Base-by-base conservation (phyloP, 2,797 vertebrate genomes). In the Bucorvus abyssinicus region DNA sequence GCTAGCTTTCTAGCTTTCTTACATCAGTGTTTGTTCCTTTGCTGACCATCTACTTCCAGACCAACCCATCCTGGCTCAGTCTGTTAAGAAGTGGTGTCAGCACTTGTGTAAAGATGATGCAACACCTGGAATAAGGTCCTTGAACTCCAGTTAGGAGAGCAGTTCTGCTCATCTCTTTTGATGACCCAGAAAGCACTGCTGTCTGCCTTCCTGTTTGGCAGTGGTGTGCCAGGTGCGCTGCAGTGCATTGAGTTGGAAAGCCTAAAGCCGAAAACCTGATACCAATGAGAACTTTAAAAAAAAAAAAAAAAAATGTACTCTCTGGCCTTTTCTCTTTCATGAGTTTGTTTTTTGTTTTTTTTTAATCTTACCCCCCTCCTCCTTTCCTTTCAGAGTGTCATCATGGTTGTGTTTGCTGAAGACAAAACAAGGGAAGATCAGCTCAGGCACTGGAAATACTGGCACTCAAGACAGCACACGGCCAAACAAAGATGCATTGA, bases 331-430 rank as follows among this genome's bases (percentile, higher is more conserved):
- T 55, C 53, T 85, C 10, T 69, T 44, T 80, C 29, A 23, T 0
- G 0, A 55, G 32, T 56, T 71, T 75, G 60, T 74, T 34, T 34
- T 42, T 30, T 50, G 36, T 17, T 59, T 55, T 26, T 8, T 67
- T 29, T 30, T 21, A 40, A 32, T 73, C 32, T 21, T 68, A 14
- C 38, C 14, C 29, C 15, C 38, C 14, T 26, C 15, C 2, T 10
- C 47, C 5, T 64, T 15, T 86, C 29, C 34, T 85, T 78, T 77
- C 92, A 99, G 99, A 99, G 99, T 55, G 99, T 99, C 36, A 99
- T 99, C 97, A 99, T 99, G 99, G 99, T 99, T 21, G 99, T 99
- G 94, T 99, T 99, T 83, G 99, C 99, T 36, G 99, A 99, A 95
- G 99, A 99, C 98, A 99, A 99, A 97, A 99, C 98, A 97, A 97